Evolutionary conservation across 1,140 invertebrate genomes (phyloP).

Genomic region (Drosophila pruinosa): DNA sequence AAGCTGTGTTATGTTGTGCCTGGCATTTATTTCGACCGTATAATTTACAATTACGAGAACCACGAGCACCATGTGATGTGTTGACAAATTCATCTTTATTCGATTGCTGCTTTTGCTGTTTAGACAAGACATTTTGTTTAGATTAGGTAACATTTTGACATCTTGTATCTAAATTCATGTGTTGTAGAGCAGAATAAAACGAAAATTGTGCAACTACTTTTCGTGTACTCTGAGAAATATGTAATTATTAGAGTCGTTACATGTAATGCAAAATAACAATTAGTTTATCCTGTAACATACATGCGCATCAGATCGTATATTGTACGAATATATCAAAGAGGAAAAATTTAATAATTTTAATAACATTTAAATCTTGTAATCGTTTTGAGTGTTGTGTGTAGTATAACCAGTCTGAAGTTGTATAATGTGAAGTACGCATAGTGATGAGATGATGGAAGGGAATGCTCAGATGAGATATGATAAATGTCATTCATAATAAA

Average conservation of each 20-base stretch:
- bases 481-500: slow-evolving; percentile 29
- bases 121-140: too few relatives aligned
- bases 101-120: slow-evolving; percentile 26
- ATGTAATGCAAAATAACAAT: slow-evolving; percentile 10
- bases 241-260: slow-evolving; percentile 6
- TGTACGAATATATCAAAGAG: slow-evolving; percentile 11
- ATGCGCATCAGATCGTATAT: slow-evolving; percentile 20
- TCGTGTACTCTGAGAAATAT: neutral
- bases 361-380: slow-evolving; percentile 14
- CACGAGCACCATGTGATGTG: neutral
- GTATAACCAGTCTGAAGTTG: slow-evolving; percentile 31
- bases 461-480: neutral
- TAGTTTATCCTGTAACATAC: slow-evolving; percentile 24
- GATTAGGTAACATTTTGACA: neutral
- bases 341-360: slow-evolving; percentile 41
- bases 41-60: neutral
- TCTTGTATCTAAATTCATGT: slow-evolving; percentile 39
- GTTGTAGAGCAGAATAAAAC: slow-evolving; percentile 29
- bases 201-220: neutral
- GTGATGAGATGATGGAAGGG: slow-evolving; percentile 5
- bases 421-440: slow-evolving; percentile 42
- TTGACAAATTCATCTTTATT: slow-evolving; percentile 5
- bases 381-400: slow-evolving; percentile 57
- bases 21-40: neutral
- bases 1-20: slow-evolving; percentile 20